Conservation (phyloP, 2,888 invertebrate genomes). For the Oxyteleia sp. region DNA sequence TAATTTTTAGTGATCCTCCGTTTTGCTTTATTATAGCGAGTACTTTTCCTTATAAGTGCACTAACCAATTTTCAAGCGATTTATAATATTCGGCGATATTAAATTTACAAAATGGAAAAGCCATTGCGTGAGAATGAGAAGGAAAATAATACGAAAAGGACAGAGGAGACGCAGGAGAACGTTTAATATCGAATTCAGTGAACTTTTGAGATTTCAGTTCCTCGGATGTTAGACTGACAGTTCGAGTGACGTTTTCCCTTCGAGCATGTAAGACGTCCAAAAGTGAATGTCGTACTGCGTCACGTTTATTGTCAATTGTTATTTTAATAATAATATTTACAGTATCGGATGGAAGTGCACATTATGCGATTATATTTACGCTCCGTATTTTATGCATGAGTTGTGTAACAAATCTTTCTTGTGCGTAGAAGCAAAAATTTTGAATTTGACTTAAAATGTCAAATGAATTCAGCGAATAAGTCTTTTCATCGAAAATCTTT, state of each 20-base stretch:
- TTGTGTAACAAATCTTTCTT: neutral
- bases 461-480: no score
- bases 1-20: neutral
- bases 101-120: slow-evolving; percentile 52
- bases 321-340: slow-evolving; percentile 43
- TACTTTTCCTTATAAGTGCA: neutral
- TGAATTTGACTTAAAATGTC: neutral
- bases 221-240: slow-evolving; percentile 55
- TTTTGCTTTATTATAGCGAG: neutral
- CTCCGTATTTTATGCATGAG: slow-evolving; percentile 6
- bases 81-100: slow-evolving; percentile 38
- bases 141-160: slow-evolving; percentile 14
- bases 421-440: neutral
- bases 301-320: slow-evolving; percentile 46
- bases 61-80: slow-evolving; percentile 5
- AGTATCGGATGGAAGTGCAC: neutral
- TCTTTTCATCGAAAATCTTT: no score
- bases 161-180: slow-evolving; percentile 26
- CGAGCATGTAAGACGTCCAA: slow-evolving; percentile 41
- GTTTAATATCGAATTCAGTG: slow-evolving; percentile 65
- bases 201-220: slow-evolving; percentile 63
- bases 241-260: slow-evolving; percentile 58
- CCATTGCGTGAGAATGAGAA: neutral
- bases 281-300: slow-evolving; percentile 43
- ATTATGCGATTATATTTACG: slow-evolving; percentile 3